Evolutionary conservation across 1,140 invertebrate genomes (phyloP), one percentile per base, ranked within the genome.

Genomic region (Catajapyx aquilonaris): DNA sequence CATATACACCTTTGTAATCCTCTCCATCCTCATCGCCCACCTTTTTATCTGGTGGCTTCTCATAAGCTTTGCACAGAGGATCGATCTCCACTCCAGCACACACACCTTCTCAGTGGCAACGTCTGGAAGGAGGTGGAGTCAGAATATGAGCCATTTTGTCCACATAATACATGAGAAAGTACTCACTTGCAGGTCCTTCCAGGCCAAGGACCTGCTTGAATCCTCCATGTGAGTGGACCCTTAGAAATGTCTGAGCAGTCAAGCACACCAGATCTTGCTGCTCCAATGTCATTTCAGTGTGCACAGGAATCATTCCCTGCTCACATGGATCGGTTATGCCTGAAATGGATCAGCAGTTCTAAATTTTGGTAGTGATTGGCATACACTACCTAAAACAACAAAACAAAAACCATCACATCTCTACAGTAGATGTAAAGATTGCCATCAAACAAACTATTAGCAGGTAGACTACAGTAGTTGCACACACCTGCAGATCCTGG

Each of bases 61-160:
- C 81, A 55, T 91, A 95, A 0, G 86, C 88, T 46, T 83, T 76
- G 31, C 85, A 81, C 4, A 90, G 64, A 1, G 88, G 87, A 11
- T 83, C 83, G 0, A 93, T 85, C 4, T 93, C 84, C 2, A 94
- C 83, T 0, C 85, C 87, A 52, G 90, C 76, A 86, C 86, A 94
- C 5, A 93, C 81, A 19, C 77, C 65, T 81, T 79, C 53, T 81
- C 85, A 4, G 73, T 76, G 1, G 81, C 77, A 45, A 85, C 76
- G 44, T 57, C 65, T 60, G 42, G 18, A 31, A 11, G 18, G 17
- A 16, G 15, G 15, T 20, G 16, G 32, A 41, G 28, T 31, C n/a
- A n/a, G n/a, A n/a, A n/a, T n/a, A n/a, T n/a, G n/a, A n/a, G n/a
- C n/a, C n/a, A n/a, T n/a, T n/a, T n/a, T n/a, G n/a, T n/a, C n/a